Evolutionary conservation across 2,888 invertebrate genomes (phyloP), one percentile per base, ranked within the genome.

Genomic region (Erannis defoliaria): DNA sequence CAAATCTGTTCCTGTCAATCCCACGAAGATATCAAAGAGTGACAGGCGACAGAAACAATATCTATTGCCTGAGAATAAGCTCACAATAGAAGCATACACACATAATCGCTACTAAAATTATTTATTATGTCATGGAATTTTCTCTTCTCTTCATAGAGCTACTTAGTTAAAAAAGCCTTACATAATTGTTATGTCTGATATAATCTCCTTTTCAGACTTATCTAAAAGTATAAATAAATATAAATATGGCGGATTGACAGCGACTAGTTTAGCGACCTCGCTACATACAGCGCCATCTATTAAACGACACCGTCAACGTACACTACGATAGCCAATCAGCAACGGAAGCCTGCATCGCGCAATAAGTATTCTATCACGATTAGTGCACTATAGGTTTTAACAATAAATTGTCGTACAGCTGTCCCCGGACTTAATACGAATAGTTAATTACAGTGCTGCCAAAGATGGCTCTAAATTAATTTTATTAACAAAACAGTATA

Each of bases 61-160:
- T 35, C 45, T 26, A 45, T 29, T 45, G 45, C 1, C 14, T 5
- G 26, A 45, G 45, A 29, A 29, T 29, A 14, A 45, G 5, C 45
- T 16, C 45, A 43, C 26, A 45, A 14, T 6, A 9, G 29, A 29
- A 45, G 16, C 29, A 45, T 14, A 26, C 12, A 42, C n/a, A 12
- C n/a, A 33, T n/a, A 12, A 35, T 12, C 5, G 5, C n/a, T 19
- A 40, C 37, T 12, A 12, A 21, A 23, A 12, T n/a, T 42, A 1
- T n/a, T 10, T n/a, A 21, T n/a, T 18, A 42, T n/a, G 21, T 42
- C 42, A 42, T 42, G 21, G 42, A 0, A 21, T n/a, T 21, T n/a
- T 21, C 12, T 21, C 12, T 21, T n/a, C 42, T 23, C 42, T 12
- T 10, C 40, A 21, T 4, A 19, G 19, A 38, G 18, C 18, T 10